phyloP scores from a whole-genome alignment of 2,888 invertebrate species.

The Notodonta ziczac region DNA sequence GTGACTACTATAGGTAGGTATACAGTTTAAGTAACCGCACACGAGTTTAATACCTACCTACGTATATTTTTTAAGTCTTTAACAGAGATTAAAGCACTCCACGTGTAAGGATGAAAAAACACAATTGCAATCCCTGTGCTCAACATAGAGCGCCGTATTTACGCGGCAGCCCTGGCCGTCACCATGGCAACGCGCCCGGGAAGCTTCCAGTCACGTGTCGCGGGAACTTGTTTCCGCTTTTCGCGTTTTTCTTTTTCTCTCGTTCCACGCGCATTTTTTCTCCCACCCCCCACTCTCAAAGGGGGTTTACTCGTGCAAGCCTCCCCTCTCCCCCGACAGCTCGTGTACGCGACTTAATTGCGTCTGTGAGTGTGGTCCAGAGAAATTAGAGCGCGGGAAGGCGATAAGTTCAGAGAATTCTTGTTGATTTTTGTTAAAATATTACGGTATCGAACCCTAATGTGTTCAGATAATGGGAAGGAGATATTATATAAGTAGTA shows the following conservation, averaged over 20 bases:
- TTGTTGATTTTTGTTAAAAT: conserved; percentile 15
- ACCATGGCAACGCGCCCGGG: conserved; percentile 77
- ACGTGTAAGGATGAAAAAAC: conserved; percentile 16
- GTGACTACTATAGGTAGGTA: too few relatives aligned
- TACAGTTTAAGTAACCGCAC: too few relatives aligned
- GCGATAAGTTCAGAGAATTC: conserved; percentile 53
- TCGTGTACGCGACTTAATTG: conserved; percentile 83
- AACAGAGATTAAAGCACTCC: conserved; percentile 12
- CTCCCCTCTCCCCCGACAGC: conserved; percentile 57
- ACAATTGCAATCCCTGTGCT: conserved; percentile 24
- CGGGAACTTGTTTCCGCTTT: conserved; percentile 78
- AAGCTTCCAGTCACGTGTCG: conserved; percentile 83
- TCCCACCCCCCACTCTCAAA: conserved; percentile 43
- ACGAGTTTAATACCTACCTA: not conserved
- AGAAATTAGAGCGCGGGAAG: conserved; percentile 80
- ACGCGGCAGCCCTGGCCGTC: conserved; percentile 58
- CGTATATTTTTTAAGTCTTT: not conserved
- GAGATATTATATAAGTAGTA: not conserved
- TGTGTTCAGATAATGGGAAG: not conserved
- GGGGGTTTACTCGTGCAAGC: conserved; percentile 49
- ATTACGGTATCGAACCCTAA: conserved; percentile 9
- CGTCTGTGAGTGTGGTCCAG: conserved; percentile 84
- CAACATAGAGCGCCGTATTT: conserved; percentile 18
- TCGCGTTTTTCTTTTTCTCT: conserved; percentile 79
- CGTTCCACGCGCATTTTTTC: conserved; percentile 75